These are phyloP conservation scores for Sceloporus tristichus DNA, from an alignment of 2,113 vertebrate species.

Conservation along the genomic window DNA sequence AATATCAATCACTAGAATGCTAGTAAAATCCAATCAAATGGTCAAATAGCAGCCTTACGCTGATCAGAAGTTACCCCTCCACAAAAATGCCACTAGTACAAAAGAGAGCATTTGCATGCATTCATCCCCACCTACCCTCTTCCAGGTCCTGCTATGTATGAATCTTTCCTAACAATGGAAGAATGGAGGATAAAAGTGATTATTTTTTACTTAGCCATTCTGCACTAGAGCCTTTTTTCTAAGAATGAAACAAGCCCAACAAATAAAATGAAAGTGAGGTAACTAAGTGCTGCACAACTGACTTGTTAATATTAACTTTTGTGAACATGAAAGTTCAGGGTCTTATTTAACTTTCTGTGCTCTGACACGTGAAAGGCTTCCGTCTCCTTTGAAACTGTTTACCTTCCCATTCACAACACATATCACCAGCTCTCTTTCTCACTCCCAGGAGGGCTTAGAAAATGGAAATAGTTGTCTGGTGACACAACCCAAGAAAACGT, in stretches of 20 bases:
- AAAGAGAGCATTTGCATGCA: not conserved
- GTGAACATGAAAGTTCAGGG: not conserved
- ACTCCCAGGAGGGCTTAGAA: not conserved
- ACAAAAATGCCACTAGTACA: too few relatives aligned
- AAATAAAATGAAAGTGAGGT: not conserved
- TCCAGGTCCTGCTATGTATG: not conserved
- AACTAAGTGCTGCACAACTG: not conserved
- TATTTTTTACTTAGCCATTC: not conserved
- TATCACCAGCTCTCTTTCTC: not conserved
- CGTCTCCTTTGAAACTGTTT: not conserved
- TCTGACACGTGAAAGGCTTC: not conserved
- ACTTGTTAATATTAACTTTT: conserved; percentile 36
- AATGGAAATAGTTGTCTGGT: not conserved
- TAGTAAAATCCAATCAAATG: too few relatives aligned
- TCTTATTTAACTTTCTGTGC: not conserved
- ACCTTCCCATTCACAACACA: not conserved
- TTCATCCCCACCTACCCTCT: not conserved
- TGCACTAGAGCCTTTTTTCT: not conserved
- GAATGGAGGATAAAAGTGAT: not conserved
- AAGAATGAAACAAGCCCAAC: not conserved
- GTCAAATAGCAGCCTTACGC: too few relatives aligned
- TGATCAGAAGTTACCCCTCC: not conserved
- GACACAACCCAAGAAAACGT: not conserved
- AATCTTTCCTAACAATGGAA: not conserved
- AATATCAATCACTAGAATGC: too few relatives aligned